Evolutionary conservation across 2,113 vertebrate species (phyloP), one percentile per base, ranked within the genome.

Genomic region (Perca fluviatilis): DNA sequence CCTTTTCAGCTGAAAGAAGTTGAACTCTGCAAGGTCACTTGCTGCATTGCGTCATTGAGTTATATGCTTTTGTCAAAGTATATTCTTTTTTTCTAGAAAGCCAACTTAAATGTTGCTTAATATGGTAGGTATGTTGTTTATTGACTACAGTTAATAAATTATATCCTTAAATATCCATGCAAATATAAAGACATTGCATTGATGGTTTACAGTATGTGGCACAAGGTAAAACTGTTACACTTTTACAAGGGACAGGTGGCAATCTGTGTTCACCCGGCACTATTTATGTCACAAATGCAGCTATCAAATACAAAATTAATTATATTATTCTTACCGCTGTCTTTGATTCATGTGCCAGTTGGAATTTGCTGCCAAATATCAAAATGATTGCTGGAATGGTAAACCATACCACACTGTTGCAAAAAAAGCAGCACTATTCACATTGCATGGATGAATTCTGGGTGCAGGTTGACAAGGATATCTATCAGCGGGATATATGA

Each of bases 401-500:
- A 80, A 84, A 84, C 56, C 54, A 30, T 43, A 25, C 30, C 67
- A 82, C 75, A 21, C 19, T 36, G 80, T 57, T 49, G 46, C 53
- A 79, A 79, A 76, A 23, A 54, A 79, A 74, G 58, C 61, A 86
- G 68, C 80, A 67, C 46, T 70, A 53, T 75, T 89, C 74, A 79
- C 11, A 18, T 61, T 7, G 23, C 79, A 74, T 83, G 68, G 70
- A 72, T 84, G 83, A 88, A 62, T 87, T 81, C 85, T 82, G 66
- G 72, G 79, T 71, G 68, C 75, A 61, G 73, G 63, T 67, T 88
- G 86, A 87, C 76, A 83, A 50, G 64, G 74, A 62, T 80, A 78
- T 90, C 70, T 72, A 57, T 90, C 75, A 89, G 73, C 21, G 2
- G 78, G 73, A 72, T 86, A 78, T 78, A 86, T 90, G 86, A 87